These are phyloP conservation scores for Triplophysa yarkandensis DNA, from an alignment of 2,797 vertebrate genomes.

Conservation along the genomic window DNA sequence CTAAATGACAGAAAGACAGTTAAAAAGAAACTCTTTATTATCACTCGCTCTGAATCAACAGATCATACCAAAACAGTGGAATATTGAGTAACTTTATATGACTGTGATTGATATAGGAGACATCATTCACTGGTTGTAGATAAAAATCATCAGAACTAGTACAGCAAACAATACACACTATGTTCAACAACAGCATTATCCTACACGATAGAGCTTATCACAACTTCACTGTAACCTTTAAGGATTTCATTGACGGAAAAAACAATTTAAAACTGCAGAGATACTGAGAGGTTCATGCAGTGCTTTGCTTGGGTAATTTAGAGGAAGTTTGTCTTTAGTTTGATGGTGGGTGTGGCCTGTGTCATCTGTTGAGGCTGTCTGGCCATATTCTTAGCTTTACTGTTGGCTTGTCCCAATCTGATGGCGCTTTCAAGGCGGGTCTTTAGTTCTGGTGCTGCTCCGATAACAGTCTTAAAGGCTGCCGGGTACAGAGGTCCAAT, in stretches of 20 bases:
- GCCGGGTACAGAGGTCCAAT: constrained; percentile 95
- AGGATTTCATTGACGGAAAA: neutral
- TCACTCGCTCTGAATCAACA: neutral
- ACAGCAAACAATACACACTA: neutral
- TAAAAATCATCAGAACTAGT: neutral
- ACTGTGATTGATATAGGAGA: too few relatives aligned
- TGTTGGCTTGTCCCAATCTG: constrained; percentile 92
- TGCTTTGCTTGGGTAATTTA: constrained; percentile 54
- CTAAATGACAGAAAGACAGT: neutral
- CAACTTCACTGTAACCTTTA: neutral
- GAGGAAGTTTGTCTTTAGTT: constrained; percentile 98
- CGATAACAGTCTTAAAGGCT: constrained; percentile 95
- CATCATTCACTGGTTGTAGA: neutral
- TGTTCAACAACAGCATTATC: neutral
- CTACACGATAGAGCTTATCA: neutral
- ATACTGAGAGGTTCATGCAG: neutral
- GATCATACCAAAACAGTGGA: neutral
- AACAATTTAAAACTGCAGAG: neutral
- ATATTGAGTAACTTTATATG: neutral
- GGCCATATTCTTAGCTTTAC: constrained; percentile 87
- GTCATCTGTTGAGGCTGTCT: constrained; percentile 84
- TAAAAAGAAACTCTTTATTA: neutral
- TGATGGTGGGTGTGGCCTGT: constrained; percentile 94
- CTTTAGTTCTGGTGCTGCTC: constrained; percentile 96
- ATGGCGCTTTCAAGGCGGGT: constrained; percentile 91